Percentiles rank a stretch among this genome's conserved stretches.
Evolutionary conservation across 2,797 vertebrate genomes (phyloP).

Genomic region (Oryzias dopingdopingensis): DNA sequence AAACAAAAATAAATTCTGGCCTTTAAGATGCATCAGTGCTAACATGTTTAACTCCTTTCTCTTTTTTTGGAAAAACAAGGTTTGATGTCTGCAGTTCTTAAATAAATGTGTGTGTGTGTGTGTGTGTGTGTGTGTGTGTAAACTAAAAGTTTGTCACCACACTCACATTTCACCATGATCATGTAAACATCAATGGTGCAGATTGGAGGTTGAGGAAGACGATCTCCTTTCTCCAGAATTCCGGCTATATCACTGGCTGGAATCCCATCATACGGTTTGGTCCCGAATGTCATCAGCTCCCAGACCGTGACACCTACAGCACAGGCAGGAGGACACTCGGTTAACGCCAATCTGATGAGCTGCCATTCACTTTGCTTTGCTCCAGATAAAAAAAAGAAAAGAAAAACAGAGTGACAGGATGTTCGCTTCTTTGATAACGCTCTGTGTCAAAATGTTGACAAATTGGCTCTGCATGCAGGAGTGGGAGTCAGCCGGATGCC

Average conservation of each 20-base stretch:
- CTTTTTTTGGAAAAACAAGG: no score
- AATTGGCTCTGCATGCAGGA: slow-evolving; percentile 52
- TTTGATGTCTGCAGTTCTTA: no score
- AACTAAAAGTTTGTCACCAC: neutral
- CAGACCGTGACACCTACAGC: slow-evolving; percentile 92
- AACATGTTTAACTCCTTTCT: no score
- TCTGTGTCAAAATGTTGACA: slow-evolving; percentile 61
- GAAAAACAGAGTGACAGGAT: slow-evolving; percentile 42
- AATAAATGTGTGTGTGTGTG: no score
- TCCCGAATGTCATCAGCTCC: slow-evolving; percentile 99
- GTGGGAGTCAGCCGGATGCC: slow-evolving; percentile 66
- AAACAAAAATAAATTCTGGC: no score
- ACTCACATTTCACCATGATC: slow-evolving; percentile 99
- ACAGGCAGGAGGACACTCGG: slow-evolving; percentile 17
- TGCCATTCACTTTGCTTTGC: slow-evolving; percentile 38
- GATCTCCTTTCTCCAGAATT: slow-evolving; percentile 94
- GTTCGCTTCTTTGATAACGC: slow-evolving; percentile 41
- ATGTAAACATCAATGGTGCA: slow-evolving; percentile 99
- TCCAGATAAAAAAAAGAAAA: slow-evolving; percentile 18
- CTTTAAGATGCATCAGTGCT: no score
- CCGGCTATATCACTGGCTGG: slow-evolving; percentile 92
- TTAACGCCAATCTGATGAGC: slow-evolving; percentile 26
- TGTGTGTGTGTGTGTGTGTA: no score
- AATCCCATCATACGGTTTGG: slow-evolving; percentile 94
- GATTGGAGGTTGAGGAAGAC: slow-evolving; percentile 95